phyloP scores from a whole-genome alignment of 2,113 vertebrate genomes.

The Mobula hypostoma region DNA sequence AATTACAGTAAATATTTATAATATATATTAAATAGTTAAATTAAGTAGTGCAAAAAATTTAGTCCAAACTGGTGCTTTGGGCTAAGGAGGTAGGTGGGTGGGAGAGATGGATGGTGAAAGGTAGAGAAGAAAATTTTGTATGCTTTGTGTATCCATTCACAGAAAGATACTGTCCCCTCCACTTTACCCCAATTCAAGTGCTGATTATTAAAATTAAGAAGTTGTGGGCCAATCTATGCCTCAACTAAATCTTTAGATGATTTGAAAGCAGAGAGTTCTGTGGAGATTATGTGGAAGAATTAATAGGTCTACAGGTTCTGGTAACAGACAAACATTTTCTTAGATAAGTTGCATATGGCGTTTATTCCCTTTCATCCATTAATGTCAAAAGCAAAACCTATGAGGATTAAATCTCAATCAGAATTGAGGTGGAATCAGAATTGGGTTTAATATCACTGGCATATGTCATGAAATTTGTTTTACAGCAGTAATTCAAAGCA shows the following conservation, averaged over 20 bases:
- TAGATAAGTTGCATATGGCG: not conserved
- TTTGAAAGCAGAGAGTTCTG: not conserved
- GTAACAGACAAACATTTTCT: not conserved
- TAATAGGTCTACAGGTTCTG: not conserved
- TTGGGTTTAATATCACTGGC: too few species aligned
- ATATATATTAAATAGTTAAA: too few species aligned
- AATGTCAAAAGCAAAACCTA: not conserved
- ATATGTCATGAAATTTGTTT: too few species aligned
- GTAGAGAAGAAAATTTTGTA: not conserved
- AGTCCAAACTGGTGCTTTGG: not conserved
- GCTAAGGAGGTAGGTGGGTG: not conserved
- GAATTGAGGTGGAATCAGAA: not conserved
- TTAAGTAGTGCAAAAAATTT: not conserved
- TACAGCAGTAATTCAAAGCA: too few species aligned
- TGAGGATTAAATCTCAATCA: not conserved
- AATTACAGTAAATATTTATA: too few species aligned
- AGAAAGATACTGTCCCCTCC: not conserved
- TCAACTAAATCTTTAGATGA: too few species aligned
- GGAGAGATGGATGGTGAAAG: not conserved
- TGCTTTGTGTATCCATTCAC: not conserved
- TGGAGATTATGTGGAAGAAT: not conserved
- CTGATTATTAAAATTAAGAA: not conserved
- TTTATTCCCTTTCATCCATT: not conserved
- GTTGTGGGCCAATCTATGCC: not conserved
- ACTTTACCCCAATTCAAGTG: not conserved